Evolutionary conservation across 2,888 invertebrate genomes (phyloP), one percentile per base, ranked within the genome.

Genomic region (Sarcophaga carnaria): DNA sequence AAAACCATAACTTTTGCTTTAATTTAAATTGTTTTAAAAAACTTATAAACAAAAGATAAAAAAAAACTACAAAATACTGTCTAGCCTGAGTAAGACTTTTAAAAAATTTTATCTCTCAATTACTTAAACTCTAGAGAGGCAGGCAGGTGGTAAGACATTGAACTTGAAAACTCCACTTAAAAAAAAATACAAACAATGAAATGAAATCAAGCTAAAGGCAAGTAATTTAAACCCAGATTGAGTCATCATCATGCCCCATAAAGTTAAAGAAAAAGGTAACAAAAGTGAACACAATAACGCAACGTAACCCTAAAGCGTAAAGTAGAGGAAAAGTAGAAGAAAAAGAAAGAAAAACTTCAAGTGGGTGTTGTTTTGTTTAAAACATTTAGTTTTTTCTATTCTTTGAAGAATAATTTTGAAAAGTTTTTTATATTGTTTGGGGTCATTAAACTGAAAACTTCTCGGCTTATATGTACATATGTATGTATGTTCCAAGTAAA

Each of bases 151-250:
- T 37, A 37, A 17, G 54, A 12, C 54, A 54, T 54, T 54, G 54
- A 54, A 54, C 54, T 54, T 54, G 54, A 54, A 54, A 54, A 12
- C 12, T 14, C 54, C 37, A 37, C 37, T 37, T 37, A 49, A 49
- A 54, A 54, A 12, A 54, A 54, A 54, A 54, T 17, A 17, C 12
- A 54, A 54, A 54, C 17, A 54, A 14, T 54, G 8, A 37, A 37
- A 37, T 37, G 37, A 37, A 37, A 37, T 37, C 37, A 37, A 37
- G 37, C 37, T 8, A 37, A 37, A 37, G 37, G 37, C 4, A 63
- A 67, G 47, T 11, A n/a, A 25, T 72, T 83, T 25, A 74, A 78
- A 72, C 37, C 72, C 62, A 70, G 67, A 72, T 83, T 83, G 54
- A 78, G 83, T 83, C 67, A 67, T 78, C 54, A 54, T 17, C 54